Conservation (phyloP, 2,888 invertebrate genomes). For the Himalopsyche anomala region DNA sequence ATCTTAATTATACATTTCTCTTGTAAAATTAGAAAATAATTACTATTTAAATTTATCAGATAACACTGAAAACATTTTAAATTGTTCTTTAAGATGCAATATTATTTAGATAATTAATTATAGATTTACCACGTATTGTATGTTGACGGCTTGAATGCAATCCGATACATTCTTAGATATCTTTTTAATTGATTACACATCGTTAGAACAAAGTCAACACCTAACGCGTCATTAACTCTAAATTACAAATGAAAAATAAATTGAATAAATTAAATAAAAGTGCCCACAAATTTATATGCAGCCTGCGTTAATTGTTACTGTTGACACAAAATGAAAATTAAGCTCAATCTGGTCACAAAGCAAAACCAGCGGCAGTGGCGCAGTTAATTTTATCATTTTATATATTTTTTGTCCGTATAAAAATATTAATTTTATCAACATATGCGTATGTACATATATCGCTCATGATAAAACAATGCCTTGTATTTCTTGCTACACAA, state of each 20-base stretch:
- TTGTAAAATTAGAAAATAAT: no score
- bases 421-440: no score
- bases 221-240: slow-evolving; percentile 20
- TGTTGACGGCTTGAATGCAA: background rate
- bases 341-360: background rate
- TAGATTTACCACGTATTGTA: no score
- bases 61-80: no score
- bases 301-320: slow-evolving; percentile 29
- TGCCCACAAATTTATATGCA: slow-evolving; percentile 20
- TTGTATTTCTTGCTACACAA: no score
- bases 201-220: background rate
- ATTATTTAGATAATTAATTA: no score
- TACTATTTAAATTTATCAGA: no score
- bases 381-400: background rate
- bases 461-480: no score
- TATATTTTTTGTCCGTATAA: no score
- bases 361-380: background rate
- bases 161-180: background rate
- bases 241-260: slow-evolving; percentile 15
- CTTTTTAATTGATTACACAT: slow-evolving; percentile 26
- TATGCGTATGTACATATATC: no score
- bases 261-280: slow-evolving; percentile 13
- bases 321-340: slow-evolving; percentile 25
- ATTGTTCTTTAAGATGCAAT: no score
- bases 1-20: no score